Percentiles rank a stretch among this genome's conserved stretches.
phyloP scores from a whole-genome alignment of 2,888 invertebrate species.

The Pyrocoelia pectoralis region DNA sequence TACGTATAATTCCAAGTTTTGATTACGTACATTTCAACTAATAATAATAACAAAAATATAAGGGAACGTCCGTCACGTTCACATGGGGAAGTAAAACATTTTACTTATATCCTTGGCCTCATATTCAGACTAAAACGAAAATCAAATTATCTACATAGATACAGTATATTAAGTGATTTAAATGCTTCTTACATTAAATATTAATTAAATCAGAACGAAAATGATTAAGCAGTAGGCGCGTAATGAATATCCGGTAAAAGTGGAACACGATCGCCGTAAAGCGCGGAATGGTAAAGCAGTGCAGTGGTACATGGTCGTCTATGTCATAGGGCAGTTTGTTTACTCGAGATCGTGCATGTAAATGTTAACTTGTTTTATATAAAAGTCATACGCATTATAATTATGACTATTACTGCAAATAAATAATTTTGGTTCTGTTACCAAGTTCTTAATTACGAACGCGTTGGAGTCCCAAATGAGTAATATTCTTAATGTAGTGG shows the following conservation, averaged over 20 bases:
- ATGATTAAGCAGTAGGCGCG: constrained; percentile 32
- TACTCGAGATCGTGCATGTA: background rate
- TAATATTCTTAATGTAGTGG: too few species aligned
- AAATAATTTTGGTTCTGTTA: too few species aligned
- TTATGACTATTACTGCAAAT: too few species aligned
- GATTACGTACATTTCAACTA: too few species aligned
- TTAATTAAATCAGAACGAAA: constrained; percentile 6
- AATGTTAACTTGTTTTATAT: background rate
- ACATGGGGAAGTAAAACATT: too few species aligned
- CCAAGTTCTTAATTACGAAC: too few species aligned
- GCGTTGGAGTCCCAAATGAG: too few species aligned
- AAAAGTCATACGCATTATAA: background rate
- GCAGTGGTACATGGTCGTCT: constrained; percentile 49
- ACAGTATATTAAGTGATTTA: background rate
- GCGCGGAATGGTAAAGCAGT: constrained; percentile 45
- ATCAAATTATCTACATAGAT: background rate
- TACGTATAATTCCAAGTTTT: too few species aligned
- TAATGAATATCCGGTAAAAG: constrained; percentile 43
- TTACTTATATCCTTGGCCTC: background rate
- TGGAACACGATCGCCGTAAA: constrained; percentile 34
- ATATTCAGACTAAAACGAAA: background rate
- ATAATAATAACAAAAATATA: too few species aligned
- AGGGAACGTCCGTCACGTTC: too few species aligned
- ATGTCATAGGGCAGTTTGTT: constrained; percentile 39
- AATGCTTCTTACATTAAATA: background rate